phyloP scores from a whole-genome alignment of 2,888 invertebrate genomes.

The Cyclophora punctaria region DNA sequence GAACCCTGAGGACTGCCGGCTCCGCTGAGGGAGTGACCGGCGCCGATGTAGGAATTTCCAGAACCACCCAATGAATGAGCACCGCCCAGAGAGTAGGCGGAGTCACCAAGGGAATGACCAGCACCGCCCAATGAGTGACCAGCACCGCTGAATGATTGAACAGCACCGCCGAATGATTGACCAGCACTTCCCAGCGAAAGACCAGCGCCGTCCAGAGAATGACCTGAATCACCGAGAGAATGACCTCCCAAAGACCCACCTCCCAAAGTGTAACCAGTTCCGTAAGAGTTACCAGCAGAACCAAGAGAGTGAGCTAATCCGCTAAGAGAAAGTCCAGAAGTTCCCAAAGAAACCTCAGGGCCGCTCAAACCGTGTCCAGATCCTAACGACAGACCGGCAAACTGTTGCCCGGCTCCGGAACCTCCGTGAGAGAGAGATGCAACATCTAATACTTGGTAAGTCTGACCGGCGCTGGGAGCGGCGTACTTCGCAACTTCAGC shows the following conservation, averaged over 20 bases:
- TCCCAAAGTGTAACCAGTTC: conserved; percentile 15
- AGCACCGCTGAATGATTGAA: conserved; percentile 24
- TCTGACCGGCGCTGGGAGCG: conserved; percentile 35
- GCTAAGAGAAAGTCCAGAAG: conserved; percentile 18
- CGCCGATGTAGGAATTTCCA: conserved; percentile 20
- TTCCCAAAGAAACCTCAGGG: conserved; percentile 22
- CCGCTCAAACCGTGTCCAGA: conserved; percentile 28
- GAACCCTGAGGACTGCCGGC: conserved; percentile 10
- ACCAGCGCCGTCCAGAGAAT: conserved; percentile 30
- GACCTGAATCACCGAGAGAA: conserved; percentile 23
- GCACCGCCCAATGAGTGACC: conserved; percentile 17
- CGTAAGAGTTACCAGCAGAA: conserved; percentile 8
- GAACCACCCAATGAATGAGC: conserved; percentile 16
- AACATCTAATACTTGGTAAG: conserved; percentile 12
- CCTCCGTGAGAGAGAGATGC: conserved; percentile 20
- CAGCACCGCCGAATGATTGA: conserved; percentile 22
- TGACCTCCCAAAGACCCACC: conserved; percentile 14
- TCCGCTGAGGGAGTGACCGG: conserved; percentile 34
- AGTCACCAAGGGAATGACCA: conserved; percentile 23
- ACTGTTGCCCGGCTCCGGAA: neutral
- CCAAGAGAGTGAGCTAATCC: conserved; percentile 8
- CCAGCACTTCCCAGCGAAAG: conserved; percentile 21
- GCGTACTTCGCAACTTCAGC: conserved; percentile 34
- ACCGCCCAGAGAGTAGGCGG: conserved; percentile 9
- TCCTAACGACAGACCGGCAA: conserved; percentile 6